Percentiles rank a stretch among this genome's conserved stretches.
Evolutionary conservation across 1,140 invertebrate genomes (phyloP).

Genomic region (Coptotermes formosanus): DNA sequence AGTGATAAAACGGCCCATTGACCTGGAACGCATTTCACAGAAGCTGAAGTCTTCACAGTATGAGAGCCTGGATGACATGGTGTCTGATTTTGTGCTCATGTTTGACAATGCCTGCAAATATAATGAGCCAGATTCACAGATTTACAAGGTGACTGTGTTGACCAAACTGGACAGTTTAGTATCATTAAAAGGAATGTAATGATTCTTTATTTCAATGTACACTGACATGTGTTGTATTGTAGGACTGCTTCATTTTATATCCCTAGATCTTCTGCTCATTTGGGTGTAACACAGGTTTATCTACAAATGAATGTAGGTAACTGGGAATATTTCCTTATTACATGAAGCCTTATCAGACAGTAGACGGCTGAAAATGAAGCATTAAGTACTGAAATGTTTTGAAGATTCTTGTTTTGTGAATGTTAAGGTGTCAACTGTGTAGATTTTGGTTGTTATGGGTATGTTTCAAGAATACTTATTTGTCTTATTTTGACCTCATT

Average conservation of each 20-base stretch:
- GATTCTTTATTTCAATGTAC: neutral
- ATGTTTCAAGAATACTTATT: neutral
- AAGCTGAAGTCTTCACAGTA: constrained; percentile 79
- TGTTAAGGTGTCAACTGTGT: neutral
- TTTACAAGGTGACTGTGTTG: constrained; percentile 77
- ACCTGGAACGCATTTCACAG: constrained; percentile 92
- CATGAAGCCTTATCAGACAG: neutral
- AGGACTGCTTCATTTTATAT: neutral
- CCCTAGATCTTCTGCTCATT: neutral
- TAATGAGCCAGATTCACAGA: constrained; percentile 98
- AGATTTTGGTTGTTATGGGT: neutral
- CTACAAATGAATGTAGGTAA: neutral
- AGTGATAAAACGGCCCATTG: constrained; percentile 95
- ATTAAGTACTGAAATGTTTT: neutral
- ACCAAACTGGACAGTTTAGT: neutral
- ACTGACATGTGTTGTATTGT: neutral
- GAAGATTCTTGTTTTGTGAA: neutral
- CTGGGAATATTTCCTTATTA: neutral
- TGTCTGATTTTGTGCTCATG: constrained; percentile 93
- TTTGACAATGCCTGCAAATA: constrained; percentile 99
- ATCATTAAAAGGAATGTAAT: constrained; percentile 6
- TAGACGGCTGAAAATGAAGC: neutral
- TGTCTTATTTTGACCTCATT: constrained; percentile 30
- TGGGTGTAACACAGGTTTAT: neutral
- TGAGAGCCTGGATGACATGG: constrained; percentile 83